phyloP scores from a whole-genome alignment of 2,113 vertebrate genomes.

The Cygnus atratus region DNA sequence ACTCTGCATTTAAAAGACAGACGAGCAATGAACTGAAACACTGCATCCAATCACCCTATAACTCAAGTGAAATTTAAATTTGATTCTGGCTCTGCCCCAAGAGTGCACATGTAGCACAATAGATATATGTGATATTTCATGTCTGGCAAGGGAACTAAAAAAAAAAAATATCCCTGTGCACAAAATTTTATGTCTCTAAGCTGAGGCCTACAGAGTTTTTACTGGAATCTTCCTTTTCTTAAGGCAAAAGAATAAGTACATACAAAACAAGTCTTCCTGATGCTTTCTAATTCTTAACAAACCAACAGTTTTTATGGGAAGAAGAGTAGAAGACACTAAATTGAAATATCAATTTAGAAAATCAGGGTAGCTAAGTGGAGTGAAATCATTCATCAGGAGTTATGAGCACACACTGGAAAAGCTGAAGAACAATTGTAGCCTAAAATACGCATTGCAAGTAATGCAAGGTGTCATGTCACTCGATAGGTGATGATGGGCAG shows the following conservation, averaged over 20 bases:
- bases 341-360: neutral
- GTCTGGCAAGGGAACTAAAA: neutral
- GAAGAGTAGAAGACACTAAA: neutral
- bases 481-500: rapidly evolving
- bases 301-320: neutral
- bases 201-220: neutral
- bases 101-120: neutral
- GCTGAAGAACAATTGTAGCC: neutral
- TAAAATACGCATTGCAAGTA: neutral
- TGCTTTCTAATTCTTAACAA: neutral
- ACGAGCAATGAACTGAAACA: neutral
- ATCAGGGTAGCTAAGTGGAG: neutral
- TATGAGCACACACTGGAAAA: neutral
- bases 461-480: rapidly evolving
- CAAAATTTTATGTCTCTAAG: neutral
- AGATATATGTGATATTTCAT: neutral
- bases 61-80: neutral
- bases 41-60: neutral
- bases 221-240: neutral
- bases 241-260: neutral
- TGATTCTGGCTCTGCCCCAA: neutral
- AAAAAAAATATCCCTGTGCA: neutral
- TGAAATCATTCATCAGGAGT: neutral
- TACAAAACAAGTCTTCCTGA: neutral
- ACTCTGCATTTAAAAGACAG: neutral